These are phyloP conservation scores for Actinia tenebrosa DNA, from an alignment of 64 coral and sea anemone species.

Conservation along the genomic window DNA sequence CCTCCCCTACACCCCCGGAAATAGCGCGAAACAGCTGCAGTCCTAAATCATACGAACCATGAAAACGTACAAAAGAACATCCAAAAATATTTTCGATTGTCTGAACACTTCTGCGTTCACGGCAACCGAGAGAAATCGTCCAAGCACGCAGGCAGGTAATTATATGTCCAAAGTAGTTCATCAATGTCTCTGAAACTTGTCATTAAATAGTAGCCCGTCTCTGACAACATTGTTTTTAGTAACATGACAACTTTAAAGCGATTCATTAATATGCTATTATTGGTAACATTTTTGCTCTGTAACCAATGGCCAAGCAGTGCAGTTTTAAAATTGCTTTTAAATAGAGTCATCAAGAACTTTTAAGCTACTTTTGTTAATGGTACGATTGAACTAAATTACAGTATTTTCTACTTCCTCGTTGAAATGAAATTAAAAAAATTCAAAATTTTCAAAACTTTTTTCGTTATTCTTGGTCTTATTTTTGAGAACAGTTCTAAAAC, in stretches of 20 bases:
- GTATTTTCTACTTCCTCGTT: not conserved
- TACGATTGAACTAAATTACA: not conserved
- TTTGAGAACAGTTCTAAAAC: not conserved
- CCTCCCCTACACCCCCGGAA: not conserved
- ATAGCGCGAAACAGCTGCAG: not conserved
- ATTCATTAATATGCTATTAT: not conserved
- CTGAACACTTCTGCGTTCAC: not conserved
- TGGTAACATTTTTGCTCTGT: not conserved
- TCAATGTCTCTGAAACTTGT: not conserved
- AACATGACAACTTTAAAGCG: not conserved
- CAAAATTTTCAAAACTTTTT: not conserved
- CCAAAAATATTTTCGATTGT: not conserved
- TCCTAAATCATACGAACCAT: not conserved
- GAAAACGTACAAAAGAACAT: not conserved
- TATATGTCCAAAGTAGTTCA: not conserved
- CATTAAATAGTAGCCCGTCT: not conserved
- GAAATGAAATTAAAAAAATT: not conserved
- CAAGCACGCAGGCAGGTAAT: slow-evolving; percentile 13
- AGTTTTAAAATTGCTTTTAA: slow-evolving; percentile 11
- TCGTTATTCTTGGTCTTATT: not conserved
- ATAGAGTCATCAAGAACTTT: not conserved
- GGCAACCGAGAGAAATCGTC: slow-evolving; percentile 4
- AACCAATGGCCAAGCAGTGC: not conserved
- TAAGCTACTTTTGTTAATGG: not conserved
- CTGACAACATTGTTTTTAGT: not conserved